Percentiles rank a stretch among this genome's conserved stretches.
Conservation (phyloP, 2,113 vertebrate species). For the Rhinoderma darwinii region DNA sequence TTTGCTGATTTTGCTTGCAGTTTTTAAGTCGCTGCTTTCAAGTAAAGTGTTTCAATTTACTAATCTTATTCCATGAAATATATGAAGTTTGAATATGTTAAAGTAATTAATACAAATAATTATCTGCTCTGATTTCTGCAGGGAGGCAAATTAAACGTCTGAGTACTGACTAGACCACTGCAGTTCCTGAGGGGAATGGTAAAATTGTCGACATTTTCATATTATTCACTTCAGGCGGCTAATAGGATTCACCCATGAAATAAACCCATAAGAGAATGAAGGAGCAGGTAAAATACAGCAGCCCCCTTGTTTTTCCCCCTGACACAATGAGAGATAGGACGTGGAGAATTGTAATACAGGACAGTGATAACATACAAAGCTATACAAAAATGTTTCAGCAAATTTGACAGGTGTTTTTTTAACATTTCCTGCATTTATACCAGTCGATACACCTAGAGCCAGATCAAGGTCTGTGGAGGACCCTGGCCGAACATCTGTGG, state of each 20-base stretch:
- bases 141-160: neutral
- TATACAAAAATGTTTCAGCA: no score
- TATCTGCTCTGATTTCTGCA: neutral
- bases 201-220: neutral
- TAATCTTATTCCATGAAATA: conserved; percentile 1
- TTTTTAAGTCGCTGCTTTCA: conserved; percentile 11
- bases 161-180: neutral
- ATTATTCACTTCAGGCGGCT: neutral
- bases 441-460: no score
- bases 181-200: neutral
- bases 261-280: neutral
- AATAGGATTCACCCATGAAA: neutral
- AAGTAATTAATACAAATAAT: conserved; percentile 41
- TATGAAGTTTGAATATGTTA: conserved; percentile 21
- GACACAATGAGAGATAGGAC: no score
- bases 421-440: no score
- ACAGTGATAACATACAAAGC: no score
- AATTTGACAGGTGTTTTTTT: no score
- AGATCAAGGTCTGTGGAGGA: no score
- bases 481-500: no score
- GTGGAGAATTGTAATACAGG: no score
- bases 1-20: neutral
- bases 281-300: no score
- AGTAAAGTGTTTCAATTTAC: conserved; percentile 30
- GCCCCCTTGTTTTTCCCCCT: no score